These are phyloP conservation scores for Crossaster papposus DNA, from an alignment of 53 echinoderm and acorn worm species.

Conservation along the genomic window DNA sequence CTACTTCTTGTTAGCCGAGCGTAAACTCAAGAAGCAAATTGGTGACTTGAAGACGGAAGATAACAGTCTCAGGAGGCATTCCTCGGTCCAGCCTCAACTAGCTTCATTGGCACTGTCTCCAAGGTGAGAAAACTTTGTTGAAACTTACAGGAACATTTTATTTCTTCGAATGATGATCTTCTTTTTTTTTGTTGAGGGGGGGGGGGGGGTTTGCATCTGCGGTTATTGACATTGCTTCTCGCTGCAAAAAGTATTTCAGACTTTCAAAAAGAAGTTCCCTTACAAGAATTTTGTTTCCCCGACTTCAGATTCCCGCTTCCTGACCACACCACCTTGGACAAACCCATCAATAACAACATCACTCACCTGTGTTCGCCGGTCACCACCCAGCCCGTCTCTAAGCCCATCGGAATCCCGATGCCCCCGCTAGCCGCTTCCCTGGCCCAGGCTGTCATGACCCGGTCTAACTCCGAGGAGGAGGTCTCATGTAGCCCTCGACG, in stretches of 20 bases:
- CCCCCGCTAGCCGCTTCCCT: slow-evolving; percentile 31
- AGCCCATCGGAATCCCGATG: slow-evolving; percentile 68
- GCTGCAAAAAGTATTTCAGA: too few species aligned
- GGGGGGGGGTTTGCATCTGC: too few species aligned
- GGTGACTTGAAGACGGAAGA: slow-evolving; percentile 38
- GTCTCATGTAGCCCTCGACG: slow-evolving; percentile 81
- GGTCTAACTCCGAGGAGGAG: slow-evolving; percentile 74
- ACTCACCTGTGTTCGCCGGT: slow-evolving; percentile 58
- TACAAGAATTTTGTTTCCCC: not conserved
- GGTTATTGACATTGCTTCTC: too few species aligned
- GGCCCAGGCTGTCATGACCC: slow-evolving; percentile 50
- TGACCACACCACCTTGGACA: slow-evolving; percentile 39
- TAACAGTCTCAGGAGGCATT: slow-evolving; percentile 73
- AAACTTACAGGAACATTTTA: too few species aligned
- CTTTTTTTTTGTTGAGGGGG: too few species aligned
- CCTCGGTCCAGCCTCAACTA: slow-evolving; percentile 60
- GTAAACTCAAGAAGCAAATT: slow-evolving; percentile 87
- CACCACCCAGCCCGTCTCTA: slow-evolving; percentile 63
- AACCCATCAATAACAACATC: slow-evolving; percentile 74
- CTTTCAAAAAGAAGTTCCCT: too few species aligned
- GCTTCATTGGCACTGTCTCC: slow-evolving; percentile 65
- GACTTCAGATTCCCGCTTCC: slow-evolving; percentile 50
- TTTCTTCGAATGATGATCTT: too few species aligned
- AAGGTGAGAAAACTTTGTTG: slow-evolving; percentile 13
- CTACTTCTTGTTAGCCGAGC: slow-evolving; percentile 94